Evolutionary conservation across 2,797 vertebrate genomes (phyloP).

Genomic region (Peromyscus nudipes): DNA sequence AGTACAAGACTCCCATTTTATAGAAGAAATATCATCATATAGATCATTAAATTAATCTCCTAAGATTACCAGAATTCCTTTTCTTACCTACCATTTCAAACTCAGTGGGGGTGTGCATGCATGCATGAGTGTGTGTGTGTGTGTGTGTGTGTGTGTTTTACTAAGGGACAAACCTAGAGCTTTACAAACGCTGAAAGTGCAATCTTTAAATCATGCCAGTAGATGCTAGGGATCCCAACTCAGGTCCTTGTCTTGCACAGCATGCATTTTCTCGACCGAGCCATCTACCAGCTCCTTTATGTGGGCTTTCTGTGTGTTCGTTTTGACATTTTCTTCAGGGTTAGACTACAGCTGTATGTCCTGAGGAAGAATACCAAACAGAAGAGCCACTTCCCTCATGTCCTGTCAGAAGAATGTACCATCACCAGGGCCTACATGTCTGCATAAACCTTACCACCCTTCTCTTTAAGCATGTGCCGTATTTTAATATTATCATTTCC

Average conservation of each 20-base stretch:
- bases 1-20: neutral
- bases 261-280: neutral
- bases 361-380: neutral
- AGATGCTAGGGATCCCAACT: neutral
- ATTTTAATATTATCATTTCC: neutral
- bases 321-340: slow-evolving; percentile 2
- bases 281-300: neutral
- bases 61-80: neutral
- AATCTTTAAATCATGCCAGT: neutral
- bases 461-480: neutral
- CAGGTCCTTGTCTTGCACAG: too few species aligned
- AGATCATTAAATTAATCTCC: neutral
- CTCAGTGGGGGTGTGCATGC: neutral
- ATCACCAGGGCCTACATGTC: neutral
- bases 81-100: neutral
- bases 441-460: neutral
- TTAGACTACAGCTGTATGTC: neutral
- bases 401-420: neutral
- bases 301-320: neutral
- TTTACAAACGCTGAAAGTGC: neutral
- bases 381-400: neutral
- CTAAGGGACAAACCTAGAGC: neutral
- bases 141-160: neutral
- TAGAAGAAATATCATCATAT: neutral
- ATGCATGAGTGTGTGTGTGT: neutral